Conservation (phyloP, 2,888 invertebrate genomes). For the Carcina quercana region DNA sequence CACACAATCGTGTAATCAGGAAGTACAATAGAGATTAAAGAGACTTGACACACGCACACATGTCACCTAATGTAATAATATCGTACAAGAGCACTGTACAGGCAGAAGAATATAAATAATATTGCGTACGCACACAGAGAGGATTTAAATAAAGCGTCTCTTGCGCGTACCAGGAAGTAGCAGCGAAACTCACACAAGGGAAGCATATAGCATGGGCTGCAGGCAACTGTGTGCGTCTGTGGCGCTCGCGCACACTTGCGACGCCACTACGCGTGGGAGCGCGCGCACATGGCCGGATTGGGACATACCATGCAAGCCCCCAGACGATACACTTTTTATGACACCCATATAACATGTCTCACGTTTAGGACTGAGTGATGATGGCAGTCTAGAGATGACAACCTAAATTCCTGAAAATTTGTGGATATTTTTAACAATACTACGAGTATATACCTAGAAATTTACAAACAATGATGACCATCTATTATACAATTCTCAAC, state of each 20-base stretch:
- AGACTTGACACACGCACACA: constrained; percentile 57
- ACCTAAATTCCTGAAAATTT: too few species aligned
- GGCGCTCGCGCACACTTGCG: constrained; percentile 69
- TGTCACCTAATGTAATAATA: constrained; percentile 60
- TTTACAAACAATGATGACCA: too few species aligned
- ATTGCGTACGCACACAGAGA: constrained; percentile 64
- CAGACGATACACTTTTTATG: constrained; percentile 68
- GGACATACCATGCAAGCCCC: constrained; percentile 66
- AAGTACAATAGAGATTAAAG: constrained; percentile 73
- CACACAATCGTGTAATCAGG: constrained; percentile 62
- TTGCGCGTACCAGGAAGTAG: constrained; percentile 72
- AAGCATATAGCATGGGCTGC: constrained; percentile 32
- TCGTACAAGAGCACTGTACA: constrained; percentile 50
- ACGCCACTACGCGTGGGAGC: constrained; percentile 67
- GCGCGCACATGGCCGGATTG: constrained; percentile 71
- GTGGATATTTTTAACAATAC: too few species aligned
- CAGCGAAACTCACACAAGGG: constrained; percentile 59
- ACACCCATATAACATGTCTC: constrained; percentile 26
- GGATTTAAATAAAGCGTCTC: constrained; percentile 70
- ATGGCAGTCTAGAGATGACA: too few species aligned
- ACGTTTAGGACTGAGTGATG: constrained; percentile 21
- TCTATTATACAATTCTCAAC: too few species aligned
- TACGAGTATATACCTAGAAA: too few species aligned
- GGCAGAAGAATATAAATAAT: constrained; percentile 64
- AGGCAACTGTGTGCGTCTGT: constrained; percentile 44